Percentiles rank a stretch among this genome's conserved stretches.
Evolutionary conservation across 2,888 invertebrate species (phyloP).

Genomic region (Alsophila aescularia): DNA sequence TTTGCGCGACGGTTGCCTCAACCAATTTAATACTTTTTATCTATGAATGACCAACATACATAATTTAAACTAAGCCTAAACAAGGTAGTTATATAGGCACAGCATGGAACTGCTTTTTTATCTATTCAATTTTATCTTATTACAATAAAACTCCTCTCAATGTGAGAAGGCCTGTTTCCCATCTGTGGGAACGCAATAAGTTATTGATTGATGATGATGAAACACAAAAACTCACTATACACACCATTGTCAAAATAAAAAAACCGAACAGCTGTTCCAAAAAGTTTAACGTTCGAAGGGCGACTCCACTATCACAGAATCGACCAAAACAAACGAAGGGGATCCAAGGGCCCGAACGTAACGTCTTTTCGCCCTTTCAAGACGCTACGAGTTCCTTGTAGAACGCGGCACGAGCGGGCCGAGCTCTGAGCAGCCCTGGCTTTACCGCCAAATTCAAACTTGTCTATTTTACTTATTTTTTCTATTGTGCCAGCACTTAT

Average conservation of each 20-base stretch:
- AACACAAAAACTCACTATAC: too few relatives aligned
- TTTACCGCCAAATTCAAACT: conserved; percentile 59
- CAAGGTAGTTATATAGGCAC: too few relatives aligned
- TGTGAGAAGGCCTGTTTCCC: too few relatives aligned
- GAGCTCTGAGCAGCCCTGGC: conserved; percentile 53
- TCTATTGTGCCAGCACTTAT: conserved; percentile 16
- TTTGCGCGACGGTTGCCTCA: too few relatives aligned
- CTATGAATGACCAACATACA: too few relatives aligned
- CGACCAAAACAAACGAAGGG: conserved; percentile 65
- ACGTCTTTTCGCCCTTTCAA: conserved; percentile 78
- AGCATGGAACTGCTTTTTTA: too few relatives aligned
- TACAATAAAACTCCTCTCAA: too few relatives aligned
- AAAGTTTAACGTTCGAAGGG: conserved; percentile 36
- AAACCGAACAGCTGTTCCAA: conserved; percentile 28
- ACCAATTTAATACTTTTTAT: too few relatives aligned
- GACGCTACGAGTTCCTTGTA: conserved; percentile 74
- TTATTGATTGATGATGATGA: too few relatives aligned
- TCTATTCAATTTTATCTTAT: too few relatives aligned
- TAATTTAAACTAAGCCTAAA: too few relatives aligned
- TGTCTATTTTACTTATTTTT: conserved; percentile 15
- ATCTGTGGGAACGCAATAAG: too few relatives aligned
- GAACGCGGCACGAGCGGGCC: conserved; percentile 75
- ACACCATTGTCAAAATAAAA: background rate
- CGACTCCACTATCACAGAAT: conserved; percentile 52
- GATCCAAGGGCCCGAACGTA: conserved; percentile 73